These are phyloP conservation scores for Indicator maculatus DNA, from an alignment of 2,113 vertebrate species.

Conservation along the genomic window DNA sequence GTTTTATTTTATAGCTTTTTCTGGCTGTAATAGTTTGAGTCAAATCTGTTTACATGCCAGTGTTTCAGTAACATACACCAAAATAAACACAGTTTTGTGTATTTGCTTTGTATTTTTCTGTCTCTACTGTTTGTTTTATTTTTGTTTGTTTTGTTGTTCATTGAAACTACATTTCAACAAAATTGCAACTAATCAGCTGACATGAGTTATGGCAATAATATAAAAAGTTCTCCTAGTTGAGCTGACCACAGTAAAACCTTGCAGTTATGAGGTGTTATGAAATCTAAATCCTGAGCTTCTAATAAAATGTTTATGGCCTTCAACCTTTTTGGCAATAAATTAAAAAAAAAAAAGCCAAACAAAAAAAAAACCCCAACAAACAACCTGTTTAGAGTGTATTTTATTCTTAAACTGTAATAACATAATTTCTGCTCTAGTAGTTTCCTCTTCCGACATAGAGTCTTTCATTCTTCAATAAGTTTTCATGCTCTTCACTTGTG, in stretches of 20 bases:
- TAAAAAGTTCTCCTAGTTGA: background rate
- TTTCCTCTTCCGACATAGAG: background rate
- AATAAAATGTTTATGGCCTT: constrained; percentile 24
- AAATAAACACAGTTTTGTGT: background rate
- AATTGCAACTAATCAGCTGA: background rate
- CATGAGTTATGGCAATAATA: constrained; percentile 27
- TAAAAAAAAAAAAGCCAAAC: background rate
- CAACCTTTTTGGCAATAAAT: constrained; percentile 2
- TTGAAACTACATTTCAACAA: background rate
- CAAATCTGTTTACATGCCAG: background rate
- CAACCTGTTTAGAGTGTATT: background rate
- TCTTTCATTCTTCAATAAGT: constrained; percentile 8
- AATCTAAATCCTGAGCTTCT: constrained; percentile 2
- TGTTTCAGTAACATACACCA: background rate
- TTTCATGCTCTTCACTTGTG: background rate
- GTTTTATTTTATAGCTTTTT: background rate
- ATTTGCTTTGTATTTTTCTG: background rate
- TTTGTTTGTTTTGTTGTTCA: background rate
- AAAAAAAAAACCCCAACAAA: too few relatives aligned
- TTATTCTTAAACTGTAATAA: constrained; percentile 1
- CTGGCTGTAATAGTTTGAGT: background rate
- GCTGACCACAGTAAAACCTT: constrained; percentile 28
- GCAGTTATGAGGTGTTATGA: background rate
- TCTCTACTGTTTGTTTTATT: background rate
- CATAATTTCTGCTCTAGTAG: background rate